These are phyloP conservation scores for Acanthopagrus latus DNA, from an alignment of 2,797 vertebrate genomes.

Conservation along the genomic window DNA sequence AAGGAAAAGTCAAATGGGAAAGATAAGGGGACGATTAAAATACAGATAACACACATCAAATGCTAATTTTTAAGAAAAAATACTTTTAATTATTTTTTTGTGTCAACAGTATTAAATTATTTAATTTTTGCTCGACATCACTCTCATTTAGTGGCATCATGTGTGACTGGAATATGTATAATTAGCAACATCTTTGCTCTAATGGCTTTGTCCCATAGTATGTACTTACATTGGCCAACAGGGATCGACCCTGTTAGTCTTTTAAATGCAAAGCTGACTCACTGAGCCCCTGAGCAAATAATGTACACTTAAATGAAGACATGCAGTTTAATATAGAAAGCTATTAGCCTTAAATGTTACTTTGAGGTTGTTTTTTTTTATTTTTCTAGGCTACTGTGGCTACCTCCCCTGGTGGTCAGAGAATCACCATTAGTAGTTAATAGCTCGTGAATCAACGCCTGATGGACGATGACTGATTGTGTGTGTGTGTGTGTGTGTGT, in stretches of 20 bases:
- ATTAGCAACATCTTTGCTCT: not conserved
- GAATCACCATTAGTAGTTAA: not conserved
- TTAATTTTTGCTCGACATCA: not conserved
- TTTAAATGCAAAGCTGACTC: not conserved
- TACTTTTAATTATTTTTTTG: fast-evolving
- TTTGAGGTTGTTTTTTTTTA: not conserved
- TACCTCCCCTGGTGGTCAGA: not conserved
- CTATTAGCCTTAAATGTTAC: not conserved
- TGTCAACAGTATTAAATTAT: not conserved
- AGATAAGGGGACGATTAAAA: not conserved
- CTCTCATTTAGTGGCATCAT: not conserved
- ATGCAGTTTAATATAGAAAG: conserved; percentile 1
- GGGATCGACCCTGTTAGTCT: not conserved
- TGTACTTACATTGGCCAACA: not conserved
- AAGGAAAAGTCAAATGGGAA: not conserved
- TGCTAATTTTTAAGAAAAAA: not conserved
- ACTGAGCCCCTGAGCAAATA: not conserved
- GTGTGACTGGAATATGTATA: not conserved
- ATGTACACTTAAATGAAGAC: not conserved
- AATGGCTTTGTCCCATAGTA: not conserved
- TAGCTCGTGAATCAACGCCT: not conserved
- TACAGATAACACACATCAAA: not conserved
- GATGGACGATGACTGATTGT: not conserved
- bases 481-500: too few relatives aligned
- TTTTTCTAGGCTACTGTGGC: not conserved